These are phyloP conservation scores for Rhagium mordax DNA, from an alignment of 2,888 invertebrate genomes.

Conservation along the genomic window DNA sequence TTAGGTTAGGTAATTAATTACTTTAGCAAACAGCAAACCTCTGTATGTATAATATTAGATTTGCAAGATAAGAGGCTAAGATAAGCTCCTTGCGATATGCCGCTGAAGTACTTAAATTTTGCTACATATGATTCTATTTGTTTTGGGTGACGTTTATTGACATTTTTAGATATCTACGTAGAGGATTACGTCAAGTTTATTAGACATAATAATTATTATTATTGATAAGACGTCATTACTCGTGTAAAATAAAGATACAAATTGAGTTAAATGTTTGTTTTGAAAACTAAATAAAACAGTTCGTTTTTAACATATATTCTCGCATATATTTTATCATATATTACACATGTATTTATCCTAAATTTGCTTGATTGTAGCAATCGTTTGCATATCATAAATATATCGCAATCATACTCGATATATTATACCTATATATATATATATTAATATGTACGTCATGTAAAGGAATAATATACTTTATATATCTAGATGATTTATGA, in stretches of 20 bases:
- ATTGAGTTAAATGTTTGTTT: background rate
- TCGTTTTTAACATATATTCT: background rate
- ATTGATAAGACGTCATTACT: constrained; percentile 7
- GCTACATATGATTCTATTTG: background rate
- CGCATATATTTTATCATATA: background rate
- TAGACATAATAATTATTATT: constrained; percentile 17
- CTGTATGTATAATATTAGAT: background rate
- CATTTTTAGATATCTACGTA: background rate
- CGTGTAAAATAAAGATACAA: background rate
- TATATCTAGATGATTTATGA: background rate
- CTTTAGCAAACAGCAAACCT: no score
- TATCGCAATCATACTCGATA: background rate
- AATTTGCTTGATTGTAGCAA: background rate
- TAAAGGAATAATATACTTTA: background rate
- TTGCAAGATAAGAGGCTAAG: no score
- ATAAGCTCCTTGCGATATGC: background rate
- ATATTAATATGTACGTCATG: no score
- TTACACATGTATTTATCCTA: background rate
- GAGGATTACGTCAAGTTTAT: constrained; percentile 1
- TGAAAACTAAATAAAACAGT: background rate
- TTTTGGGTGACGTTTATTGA: background rate
- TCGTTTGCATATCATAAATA: background rate
- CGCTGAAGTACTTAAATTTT: background rate
- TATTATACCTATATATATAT: no score
- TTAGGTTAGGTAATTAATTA: no score